Conservation (phyloP, 2,113 vertebrate genomes). For the Actinemys pallida region DNA sequence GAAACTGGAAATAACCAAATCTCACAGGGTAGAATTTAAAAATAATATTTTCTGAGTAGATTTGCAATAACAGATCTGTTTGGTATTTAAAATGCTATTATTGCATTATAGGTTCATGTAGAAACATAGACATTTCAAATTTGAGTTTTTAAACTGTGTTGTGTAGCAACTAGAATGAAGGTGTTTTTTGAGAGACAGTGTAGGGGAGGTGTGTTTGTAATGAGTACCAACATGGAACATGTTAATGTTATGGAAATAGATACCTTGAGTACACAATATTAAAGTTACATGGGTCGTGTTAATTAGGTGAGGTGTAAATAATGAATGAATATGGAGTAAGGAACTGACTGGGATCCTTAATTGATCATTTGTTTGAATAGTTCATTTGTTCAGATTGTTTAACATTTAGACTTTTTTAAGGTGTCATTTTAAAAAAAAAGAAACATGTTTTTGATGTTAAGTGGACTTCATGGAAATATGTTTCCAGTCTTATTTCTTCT, state of each 20-base stretch:
- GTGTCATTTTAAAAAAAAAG: neutral
- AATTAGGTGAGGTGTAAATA: neutral
- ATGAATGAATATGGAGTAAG: neutral
- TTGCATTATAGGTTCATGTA: neutral
- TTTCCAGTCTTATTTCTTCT: neutral
- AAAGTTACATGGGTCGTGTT: neutral
- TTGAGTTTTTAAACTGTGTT: neutral
- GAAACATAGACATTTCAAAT: accelerated
- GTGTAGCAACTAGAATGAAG: neutral
- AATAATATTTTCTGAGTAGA: neutral
- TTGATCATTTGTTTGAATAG: neutral
- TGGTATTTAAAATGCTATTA: neutral
- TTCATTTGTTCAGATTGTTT: neutral
- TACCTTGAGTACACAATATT: neutral
- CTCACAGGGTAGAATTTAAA: neutral
- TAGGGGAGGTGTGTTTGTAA: neutral
- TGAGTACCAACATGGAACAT: neutral
- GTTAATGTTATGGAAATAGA: neutral
- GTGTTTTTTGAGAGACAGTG: neutral
- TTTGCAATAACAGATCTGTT: neutral
- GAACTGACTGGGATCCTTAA: neutral
- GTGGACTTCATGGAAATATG: neutral
- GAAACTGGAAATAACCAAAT: neutral
- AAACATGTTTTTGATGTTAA: neutral
- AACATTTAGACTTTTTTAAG: neutral